These are phyloP conservation scores for Platerodrilus igneus DNA, from an alignment of 2,888 invertebrate genomes.

Conservation along the genomic window DNA sequence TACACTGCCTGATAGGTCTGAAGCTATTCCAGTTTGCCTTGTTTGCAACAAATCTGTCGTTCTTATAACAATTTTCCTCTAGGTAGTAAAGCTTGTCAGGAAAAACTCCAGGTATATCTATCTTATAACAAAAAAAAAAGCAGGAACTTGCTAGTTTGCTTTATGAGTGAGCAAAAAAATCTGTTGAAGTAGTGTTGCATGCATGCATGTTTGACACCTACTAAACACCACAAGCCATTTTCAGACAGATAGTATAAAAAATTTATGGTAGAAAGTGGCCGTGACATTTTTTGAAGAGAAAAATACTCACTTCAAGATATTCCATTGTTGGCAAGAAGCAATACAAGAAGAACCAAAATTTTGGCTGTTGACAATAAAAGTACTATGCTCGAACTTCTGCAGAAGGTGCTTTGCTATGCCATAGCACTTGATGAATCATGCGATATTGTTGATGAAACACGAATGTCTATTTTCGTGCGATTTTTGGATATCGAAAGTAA, in stretches of 20 bases:
- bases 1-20: too few relatives aligned
- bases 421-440: slow-evolving; percentile 7
- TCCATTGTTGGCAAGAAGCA: slow-evolving; percentile 23
- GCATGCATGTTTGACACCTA: slow-evolving; percentile 27
- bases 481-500: slow-evolving; percentile 29
- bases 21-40: too few relatives aligned
- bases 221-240: slow-evolving; percentile 30
- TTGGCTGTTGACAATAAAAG: slow-evolving; percentile 4
- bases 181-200: slow-evolving; percentile 9
- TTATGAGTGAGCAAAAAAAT: slow-evolving; percentile 23
- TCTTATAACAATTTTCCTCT: too few relatives aligned
- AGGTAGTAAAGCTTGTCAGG: slow-evolving; percentile 2
- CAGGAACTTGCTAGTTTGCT: slow-evolving; percentile 4
- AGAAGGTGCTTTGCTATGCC: slow-evolving; percentile 6
- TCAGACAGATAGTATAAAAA: slow-evolving; percentile 27
- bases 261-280: slow-evolving; percentile 26
- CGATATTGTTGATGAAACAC: slow-evolving; percentile 32
- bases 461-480: slow-evolving; percentile 32
- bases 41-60: too few relatives aligned
- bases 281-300: slow-evolving; percentile 21
- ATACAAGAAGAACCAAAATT: slow-evolving; percentile 8
- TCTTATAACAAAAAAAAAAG: slow-evolving; percentile 4
- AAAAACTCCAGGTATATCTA: slow-evolving; percentile 5
- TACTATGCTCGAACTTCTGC: slow-evolving; percentile 6
- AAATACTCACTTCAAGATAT: slow-evolving; percentile 17